Percentiles rank a stretch among this genome's conserved stretches.
These are phyloP conservation scores for Microctonus brassicae DNA, from an alignment of 2,888 invertebrate species.

Conservation along the genomic window DNA sequence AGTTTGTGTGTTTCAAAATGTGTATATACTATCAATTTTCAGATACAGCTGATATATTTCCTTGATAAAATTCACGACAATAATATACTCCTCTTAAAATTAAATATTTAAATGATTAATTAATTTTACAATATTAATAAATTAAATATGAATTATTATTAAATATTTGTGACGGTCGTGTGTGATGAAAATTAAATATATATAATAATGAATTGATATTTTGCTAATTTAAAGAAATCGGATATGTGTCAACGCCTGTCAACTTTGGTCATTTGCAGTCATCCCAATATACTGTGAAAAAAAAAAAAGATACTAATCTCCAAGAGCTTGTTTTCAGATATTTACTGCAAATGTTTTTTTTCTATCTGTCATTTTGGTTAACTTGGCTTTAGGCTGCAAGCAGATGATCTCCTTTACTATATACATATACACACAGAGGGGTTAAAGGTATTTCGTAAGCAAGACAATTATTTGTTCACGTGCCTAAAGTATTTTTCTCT, in stretches of 20 bases:
- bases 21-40: slow-evolving; percentile 3
- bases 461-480: slow-evolving; percentile 49
- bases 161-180: no score
- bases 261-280: slow-evolving; percentile 4
- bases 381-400: slow-evolving; percentile 12
- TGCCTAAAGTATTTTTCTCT: slow-evolving; percentile 37
- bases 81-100: not conserved
- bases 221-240: not conserved
- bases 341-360: slow-evolving; percentile 42
- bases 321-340: slow-evolving; percentile 15
- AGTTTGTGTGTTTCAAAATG: slow-evolving; percentile 9
- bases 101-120: not conserved
- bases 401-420: slow-evolving; percentile 44
- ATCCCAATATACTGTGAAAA: not conserved
- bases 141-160: no score
- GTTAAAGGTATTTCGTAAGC: slow-evolving; percentile 23
- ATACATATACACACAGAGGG: not conserved
- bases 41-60: not conserved
- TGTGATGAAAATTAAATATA: no score
- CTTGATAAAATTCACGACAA: not conserved
- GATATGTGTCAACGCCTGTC: slow-evolving; percentile 14
- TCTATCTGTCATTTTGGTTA: slow-evolving; percentile 21
- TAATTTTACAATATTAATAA: not conserved
- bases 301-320: slow-evolving; percentile 18
- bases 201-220: not conserved